Evolutionary conservation across 2,797 vertebrate genomes (phyloP).

Genomic region (Lophotriccus pileatus): DNA sequence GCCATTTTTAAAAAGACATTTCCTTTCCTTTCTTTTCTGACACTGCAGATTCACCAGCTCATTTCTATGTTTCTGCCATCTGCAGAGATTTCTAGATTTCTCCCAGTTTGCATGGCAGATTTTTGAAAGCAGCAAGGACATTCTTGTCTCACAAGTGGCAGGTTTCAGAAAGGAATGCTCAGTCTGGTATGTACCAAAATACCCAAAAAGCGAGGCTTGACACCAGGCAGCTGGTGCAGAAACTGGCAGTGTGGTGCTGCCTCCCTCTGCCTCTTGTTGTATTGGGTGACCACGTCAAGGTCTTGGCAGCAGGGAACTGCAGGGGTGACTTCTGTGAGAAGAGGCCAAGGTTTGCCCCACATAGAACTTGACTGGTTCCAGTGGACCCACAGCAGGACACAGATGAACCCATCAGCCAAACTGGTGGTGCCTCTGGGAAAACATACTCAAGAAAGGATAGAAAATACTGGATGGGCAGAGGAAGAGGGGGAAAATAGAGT

Average conservation of each 20-base stretch:
- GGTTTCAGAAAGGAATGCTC: not conserved
- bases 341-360: not conserved
- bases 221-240: not conserved
- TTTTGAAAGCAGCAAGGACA: not conserved
- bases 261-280: not conserved
- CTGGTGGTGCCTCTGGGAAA: not conserved
- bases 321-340: not conserved
- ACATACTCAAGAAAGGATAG: not conserved
- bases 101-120: not conserved
- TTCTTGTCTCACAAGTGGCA: not conserved
- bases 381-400: not conserved
- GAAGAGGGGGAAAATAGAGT: not conserved
- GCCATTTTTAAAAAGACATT: not conserved
- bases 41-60: not conserved
- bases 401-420: not conserved
- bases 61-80: not conserved
- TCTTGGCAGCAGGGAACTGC: not conserved
- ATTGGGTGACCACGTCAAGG: fast-evolving
- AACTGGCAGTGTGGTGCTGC: not conserved
- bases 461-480: not conserved
- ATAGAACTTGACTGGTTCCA: fast-evolving
- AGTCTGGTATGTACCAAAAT: fast-evolving
- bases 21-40: not conserved
- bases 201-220: not conserved
- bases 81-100: not conserved